Evolutionary conservation across 2,113 vertebrate genomes (phyloP).

Genomic region (Catagonus wagneri): DNA sequence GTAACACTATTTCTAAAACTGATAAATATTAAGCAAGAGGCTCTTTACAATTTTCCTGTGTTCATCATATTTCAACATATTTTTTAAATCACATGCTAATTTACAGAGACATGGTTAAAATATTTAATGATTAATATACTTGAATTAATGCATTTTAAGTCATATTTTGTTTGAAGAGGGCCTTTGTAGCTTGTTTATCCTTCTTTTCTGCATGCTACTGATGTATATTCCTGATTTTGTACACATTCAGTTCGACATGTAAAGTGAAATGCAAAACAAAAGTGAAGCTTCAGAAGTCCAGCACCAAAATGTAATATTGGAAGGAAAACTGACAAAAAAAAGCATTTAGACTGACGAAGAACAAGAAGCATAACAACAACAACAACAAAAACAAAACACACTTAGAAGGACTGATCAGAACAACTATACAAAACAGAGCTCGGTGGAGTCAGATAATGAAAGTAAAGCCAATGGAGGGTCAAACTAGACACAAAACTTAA

Average conservation of each 20-base stretch:
- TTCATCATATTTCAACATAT: neutral
- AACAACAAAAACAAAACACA: neutral
- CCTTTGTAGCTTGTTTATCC: neutral
- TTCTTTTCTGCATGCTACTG: neutral
- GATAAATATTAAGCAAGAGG: neutral
- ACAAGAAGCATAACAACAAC: neutral
- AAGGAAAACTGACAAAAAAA: neutral
- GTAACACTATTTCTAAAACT: neutral
- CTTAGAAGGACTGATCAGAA: neutral
- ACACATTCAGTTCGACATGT: neutral
- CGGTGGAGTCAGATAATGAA: neutral
- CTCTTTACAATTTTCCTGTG: constrained; percentile 11
- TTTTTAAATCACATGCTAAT: neutral
- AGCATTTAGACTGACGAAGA: neutral
- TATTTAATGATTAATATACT: neutral
- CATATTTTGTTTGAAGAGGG: neutral
- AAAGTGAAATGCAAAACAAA: constrained; percentile 20
- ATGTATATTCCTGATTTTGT: neutral
- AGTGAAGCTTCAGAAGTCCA: neutral
- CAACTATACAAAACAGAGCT: neutral
- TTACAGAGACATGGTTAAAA: neutral
- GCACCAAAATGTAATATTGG: neutral
- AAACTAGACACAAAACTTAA: neutral
- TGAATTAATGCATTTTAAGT: neutral
- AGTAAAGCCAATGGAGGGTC: neutral